Evolutionary conservation across 2,113 vertebrate species (phyloP), one percentile per base, ranked within the genome.

Genomic region (Ciconia maguari): DNA sequence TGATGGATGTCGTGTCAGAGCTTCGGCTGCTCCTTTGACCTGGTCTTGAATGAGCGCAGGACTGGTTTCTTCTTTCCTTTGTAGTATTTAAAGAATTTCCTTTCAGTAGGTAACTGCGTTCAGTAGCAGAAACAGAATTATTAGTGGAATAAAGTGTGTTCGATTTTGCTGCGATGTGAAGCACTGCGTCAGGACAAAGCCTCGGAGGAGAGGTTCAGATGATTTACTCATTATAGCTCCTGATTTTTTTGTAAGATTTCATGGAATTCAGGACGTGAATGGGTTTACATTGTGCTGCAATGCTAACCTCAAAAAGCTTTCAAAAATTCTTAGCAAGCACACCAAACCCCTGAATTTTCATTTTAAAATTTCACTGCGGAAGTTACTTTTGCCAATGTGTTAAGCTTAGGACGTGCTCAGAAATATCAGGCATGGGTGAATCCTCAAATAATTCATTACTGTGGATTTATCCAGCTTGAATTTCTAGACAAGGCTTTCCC

Each of bases 1-100:
- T 97, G 97, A 97, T 94, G 92, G 96, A 98, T 98, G 90, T 81
- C 3, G 3, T 97, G 97, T 97, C 96, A 98, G 84, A 91, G 93
- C 95, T 95, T 98, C 72, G 84, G 97, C 97, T 98, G 94, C 97
- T 98, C 87, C 83, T 81, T 91, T 94, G 91, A 79, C 87, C 90
- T 76, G 42, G 42, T 95, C 84, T 71, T 58, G 49, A 97, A 80
- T 72, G 91, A 88, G 94, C 27, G 2, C 46, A 74, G 42, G 44
- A 36, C 79, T 96, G 38, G 7, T 42, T 81, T 66, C 77, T 62
- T 65, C 87, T 76, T 85, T 61, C 80, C 88, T 81, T 94, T 94
- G 95, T 84, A 61, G 91, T 87, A 46, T 44, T 58, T 88, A 74
- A 74, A 88, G 74, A 21, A 57, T 84, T 96, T 72, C 61, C 49